These are phyloP conservation scores for Coilia nasus DNA, from an alignment of 2,797 vertebrate species.

Conservation along the genomic window DNA sequence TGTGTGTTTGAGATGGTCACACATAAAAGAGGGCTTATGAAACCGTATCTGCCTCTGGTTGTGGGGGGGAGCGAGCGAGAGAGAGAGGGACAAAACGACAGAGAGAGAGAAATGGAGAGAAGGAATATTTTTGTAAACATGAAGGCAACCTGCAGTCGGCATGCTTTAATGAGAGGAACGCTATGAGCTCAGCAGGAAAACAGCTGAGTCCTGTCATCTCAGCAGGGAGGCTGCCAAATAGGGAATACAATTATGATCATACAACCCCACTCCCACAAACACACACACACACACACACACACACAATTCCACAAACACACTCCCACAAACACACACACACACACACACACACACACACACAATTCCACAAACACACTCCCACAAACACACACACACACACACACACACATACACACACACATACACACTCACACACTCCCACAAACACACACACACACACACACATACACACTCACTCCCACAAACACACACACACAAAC, in stretches of 20 bases:
- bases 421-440: too few relatives aligned
- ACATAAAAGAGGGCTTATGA: background rate
- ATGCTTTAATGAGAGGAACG: background rate
- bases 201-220: background rate
- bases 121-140: background rate
- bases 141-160: background rate
- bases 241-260: background rate
- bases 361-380: background rate
- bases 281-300: too few relatives aligned
- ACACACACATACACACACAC: background rate
- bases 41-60: background rate
- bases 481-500: background rate
- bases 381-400: background rate
- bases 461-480: too few relatives aligned
- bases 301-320: too few relatives aligned
- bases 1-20: background rate
- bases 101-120: background rate
- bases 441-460: too few relatives aligned
- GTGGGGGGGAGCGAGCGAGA: too few relatives aligned
- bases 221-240: background rate
- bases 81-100: background rate
- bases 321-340: background rate
- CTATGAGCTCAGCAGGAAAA: slow-evolving; percentile 5
- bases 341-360: background rate
- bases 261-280: too few relatives aligned